Conservation (phyloP, 2,113 vertebrate genomes). For the Helogale parvula region DNA sequence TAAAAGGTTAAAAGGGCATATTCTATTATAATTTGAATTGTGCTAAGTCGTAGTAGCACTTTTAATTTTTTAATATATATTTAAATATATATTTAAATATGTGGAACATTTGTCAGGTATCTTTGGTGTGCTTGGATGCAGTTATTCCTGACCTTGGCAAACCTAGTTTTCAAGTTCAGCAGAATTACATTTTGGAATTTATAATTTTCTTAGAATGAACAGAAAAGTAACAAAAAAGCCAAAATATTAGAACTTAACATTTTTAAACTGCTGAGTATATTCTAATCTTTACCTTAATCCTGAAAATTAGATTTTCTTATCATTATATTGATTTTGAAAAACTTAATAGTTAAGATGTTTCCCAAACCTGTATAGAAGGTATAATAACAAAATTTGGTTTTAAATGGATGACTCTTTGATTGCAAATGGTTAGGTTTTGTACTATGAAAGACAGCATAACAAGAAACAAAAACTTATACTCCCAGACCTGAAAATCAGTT, state of each 20-base stretch:
- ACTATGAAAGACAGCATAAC: background rate
- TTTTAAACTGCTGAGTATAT: background rate
- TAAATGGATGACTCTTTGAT: background rate
- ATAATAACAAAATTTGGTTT: background rate
- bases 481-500: background rate
- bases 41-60: background rate
- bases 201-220: background rate
- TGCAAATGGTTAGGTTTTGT: background rate
- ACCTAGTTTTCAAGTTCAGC: background rate
- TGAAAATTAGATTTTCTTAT: background rate
- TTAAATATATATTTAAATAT: background rate
- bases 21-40: background rate
- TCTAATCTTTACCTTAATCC: background rate
- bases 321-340: background rate
- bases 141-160: background rate
- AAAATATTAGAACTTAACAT: background rate
- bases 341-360: background rate
- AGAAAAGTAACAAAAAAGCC: background rate
- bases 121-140: background rate
- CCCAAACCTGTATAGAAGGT: background rate
- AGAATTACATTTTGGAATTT: background rate
- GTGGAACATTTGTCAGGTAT: background rate
- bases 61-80: background rate
- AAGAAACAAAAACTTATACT: background rate
- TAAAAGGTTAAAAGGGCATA: background rate